These are phyloP conservation scores for Panonychus citri DNA, from an alignment of 1,140 invertebrate genomes.

Conservation along the genomic window DNA sequence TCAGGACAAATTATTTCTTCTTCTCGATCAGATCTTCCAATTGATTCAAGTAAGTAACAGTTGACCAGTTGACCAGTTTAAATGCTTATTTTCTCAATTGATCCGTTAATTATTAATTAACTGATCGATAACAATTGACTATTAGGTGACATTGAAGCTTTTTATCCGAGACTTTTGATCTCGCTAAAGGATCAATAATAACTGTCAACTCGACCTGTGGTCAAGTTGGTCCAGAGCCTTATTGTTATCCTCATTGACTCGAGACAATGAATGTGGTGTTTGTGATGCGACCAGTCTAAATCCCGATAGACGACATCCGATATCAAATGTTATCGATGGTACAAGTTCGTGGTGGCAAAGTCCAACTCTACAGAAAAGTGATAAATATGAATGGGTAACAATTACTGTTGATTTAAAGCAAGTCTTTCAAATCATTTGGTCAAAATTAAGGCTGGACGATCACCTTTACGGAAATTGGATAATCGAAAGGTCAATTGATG, in stretches of 20 bases:
- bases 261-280: constrained; percentile 29
- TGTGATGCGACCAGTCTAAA: constrained; percentile 36
- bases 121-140: no score
- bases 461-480: constrained; percentile 87
- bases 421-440: constrained; percentile 98
- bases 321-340: constrained; percentile 57
- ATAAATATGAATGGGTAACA: constrained; percentile 60
- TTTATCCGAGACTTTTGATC: constrained; percentile 65
- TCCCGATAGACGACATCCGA: constrained; percentile 48
- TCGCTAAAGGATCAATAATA: constrained; percentile 54
- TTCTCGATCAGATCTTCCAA: no score
- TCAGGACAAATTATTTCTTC: no score
- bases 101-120: no score
- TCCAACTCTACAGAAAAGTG: constrained; percentile 55
- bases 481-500: constrained; percentile 80
- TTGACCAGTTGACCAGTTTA: no score
- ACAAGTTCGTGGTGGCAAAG: constrained; percentile 79
- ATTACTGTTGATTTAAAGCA: constrained; percentile 71
- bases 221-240: constrained; percentile 46
- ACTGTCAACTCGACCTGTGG: constrained; percentile 75
- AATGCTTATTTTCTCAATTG: no score
- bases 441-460: constrained; percentile 90
- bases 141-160: constrained; percentile 15
- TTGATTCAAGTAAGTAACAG: no score
- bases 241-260: constrained; percentile 35